Percentiles rank a stretch among this genome's conserved stretches.
Conservation (phyloP, 1,140 invertebrate genomes). For the Rhagoletis pomonella region DNA sequence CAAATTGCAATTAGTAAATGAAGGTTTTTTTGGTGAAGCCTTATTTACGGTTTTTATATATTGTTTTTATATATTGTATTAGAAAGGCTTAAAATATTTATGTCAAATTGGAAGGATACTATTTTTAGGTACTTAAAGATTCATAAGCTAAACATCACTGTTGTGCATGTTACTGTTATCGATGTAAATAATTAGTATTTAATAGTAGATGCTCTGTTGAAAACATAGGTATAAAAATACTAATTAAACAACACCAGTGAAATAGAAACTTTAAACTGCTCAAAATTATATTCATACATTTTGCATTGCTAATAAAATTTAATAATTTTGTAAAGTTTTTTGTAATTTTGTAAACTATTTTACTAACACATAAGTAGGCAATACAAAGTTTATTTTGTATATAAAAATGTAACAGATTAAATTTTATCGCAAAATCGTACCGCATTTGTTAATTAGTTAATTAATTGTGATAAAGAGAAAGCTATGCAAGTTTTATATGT, state of each 20-base stretch:
- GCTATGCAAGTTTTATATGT: neutral
- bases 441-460: slow-evolving; percentile 23
- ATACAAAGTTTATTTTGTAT: neutral
- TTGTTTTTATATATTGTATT: slow-evolving; percentile 13
- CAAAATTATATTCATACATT: slow-evolving; percentile 12
- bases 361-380: neutral
- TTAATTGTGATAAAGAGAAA: neutral
- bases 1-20: neutral
- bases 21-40: neutral
- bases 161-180: slow-evolving; percentile 17
- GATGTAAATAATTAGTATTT: neutral
- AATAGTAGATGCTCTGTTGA: neutral
- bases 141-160: neutral
- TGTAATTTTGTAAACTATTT: neutral
- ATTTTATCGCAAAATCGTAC: slow-evolving; percentile 29
- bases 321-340: neutral
- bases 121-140: slow-evolving; percentile 47
- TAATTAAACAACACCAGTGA: slow-evolving; percentile 6
- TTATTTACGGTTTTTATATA: neutral
- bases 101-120: neutral
- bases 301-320: slow-evolving; percentile 9
- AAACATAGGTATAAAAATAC: neutral
- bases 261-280: slow-evolving; percentile 41
- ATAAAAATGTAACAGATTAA: neutral
- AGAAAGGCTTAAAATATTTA: neutral